Conservation (phyloP, 2,113 vertebrate species). For the Alligator sinensis region DNA sequence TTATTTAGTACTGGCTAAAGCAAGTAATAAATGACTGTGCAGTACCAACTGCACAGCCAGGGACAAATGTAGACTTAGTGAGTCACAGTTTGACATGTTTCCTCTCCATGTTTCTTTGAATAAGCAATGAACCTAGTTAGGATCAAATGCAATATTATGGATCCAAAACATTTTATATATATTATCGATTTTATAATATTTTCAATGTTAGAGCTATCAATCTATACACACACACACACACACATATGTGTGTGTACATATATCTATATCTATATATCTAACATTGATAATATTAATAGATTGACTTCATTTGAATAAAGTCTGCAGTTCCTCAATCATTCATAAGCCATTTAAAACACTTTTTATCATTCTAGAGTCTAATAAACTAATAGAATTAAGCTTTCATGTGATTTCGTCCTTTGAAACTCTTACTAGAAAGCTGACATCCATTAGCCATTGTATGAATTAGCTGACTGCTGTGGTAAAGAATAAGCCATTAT, state of each 20-base stretch:
- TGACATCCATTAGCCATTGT: slow-evolving; percentile 41
- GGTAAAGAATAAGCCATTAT: slow-evolving; percentile 46
- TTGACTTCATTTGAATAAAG: slow-evolving; percentile 46
- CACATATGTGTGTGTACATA: no score
- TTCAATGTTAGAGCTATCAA: no score
- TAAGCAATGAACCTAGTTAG: slow-evolving; percentile 31
- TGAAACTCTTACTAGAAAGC: slow-evolving; percentile 61
- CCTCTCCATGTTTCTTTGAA: not conserved
- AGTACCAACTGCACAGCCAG: no score
- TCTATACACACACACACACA: no score
- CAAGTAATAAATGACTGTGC: no score
- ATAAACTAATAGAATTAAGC: slow-evolving; percentile 64
- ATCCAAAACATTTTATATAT: slow-evolving; percentile 3
- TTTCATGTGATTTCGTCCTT: slow-evolving; percentile 43
- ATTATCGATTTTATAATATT: not conserved
- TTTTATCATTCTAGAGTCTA: slow-evolving; percentile 57
- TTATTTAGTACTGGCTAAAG: no score
- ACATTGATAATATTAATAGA: slow-evolving; percentile 40
- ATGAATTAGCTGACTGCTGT: slow-evolving; percentile 35
- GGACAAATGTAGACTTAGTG: not conserved
- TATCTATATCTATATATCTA: not conserved
- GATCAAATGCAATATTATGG: slow-evolving; percentile 15
- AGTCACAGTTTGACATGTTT: slow-evolving; percentile 43
- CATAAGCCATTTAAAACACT: slow-evolving; percentile 35
- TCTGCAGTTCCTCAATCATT: not conserved